Percentiles rank a stretch among this genome's conserved stretches.
Evolutionary conservation across 2,797 vertebrate species (phyloP).

Genomic region (Myotis daubentonii): DNA sequence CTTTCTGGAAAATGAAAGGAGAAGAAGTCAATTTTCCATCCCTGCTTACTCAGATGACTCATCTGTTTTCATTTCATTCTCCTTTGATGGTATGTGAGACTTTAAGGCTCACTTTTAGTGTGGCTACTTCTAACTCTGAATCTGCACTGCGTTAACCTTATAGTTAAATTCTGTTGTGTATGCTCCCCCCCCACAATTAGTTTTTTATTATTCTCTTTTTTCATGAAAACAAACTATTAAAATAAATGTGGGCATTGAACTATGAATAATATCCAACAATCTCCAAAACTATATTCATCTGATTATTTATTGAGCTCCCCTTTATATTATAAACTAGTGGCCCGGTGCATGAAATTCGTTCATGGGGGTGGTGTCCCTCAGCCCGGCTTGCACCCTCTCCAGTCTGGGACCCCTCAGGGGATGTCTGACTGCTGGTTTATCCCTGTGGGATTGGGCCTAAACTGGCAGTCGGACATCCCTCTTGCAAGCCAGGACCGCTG

Average conservation of each 20-base stretch:
- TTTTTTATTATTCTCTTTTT: neutral
- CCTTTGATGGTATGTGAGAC: neutral
- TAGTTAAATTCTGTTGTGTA: neutral
- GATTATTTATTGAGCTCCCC: neutral
- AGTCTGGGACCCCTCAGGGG: too few relatives aligned
- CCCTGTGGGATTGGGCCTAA: too few relatives aligned
- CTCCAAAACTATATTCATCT: neutral
- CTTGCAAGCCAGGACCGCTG: too few relatives aligned
- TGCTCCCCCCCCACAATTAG: neutral
- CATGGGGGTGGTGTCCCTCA: too few relatives aligned
- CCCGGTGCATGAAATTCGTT: too few relatives aligned
- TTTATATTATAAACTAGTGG: neutral
- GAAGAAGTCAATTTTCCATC: neutral
- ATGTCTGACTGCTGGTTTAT: too few relatives aligned
- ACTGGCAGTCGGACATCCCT: too few relatives aligned
- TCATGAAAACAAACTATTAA: neutral
- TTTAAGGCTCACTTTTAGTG: neutral
- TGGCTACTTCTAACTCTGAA: neutral
- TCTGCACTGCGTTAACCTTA: neutral
- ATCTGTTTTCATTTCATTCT: neutral
- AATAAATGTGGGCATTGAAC: neutral
- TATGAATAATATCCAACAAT: constrained; percentile 6
- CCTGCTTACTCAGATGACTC: neutral
- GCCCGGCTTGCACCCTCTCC: too few relatives aligned
- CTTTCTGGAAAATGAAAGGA: neutral